Percentiles rank a stretch among this genome's conserved stretches.
phyloP scores from a whole-genome alignment of 2,888 invertebrate species.

The Andrena chrysosceles region DNA sequence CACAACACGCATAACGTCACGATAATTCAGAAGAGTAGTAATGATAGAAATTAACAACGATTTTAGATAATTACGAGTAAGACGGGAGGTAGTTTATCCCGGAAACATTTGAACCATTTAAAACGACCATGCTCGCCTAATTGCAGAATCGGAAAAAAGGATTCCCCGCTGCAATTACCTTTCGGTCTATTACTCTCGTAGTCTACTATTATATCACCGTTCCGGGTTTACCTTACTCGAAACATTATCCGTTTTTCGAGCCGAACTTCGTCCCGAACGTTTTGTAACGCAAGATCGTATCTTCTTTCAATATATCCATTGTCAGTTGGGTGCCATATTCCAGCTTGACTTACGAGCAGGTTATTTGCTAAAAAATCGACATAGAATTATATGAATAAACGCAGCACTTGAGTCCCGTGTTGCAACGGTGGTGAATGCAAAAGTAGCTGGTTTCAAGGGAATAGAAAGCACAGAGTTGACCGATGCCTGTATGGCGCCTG shows the following conservation, averaged over 20 bases:
- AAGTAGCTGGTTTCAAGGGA: constrained; percentile 21
- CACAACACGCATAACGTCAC: neutral
- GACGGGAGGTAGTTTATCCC: neutral
- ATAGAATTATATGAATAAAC: neutral
- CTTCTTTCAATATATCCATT: neutral
- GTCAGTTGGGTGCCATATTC: neutral
- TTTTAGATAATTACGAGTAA: constrained; percentile 13
- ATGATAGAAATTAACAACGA: constrained; percentile 28
- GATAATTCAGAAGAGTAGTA: neutral
- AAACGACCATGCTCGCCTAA: neutral
- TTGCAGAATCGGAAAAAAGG: neutral
- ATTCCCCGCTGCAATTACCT: constrained; percentile 5
- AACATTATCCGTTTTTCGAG: neutral
- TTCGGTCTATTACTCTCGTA: neutral
- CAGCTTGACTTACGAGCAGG: neutral
- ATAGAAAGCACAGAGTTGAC: constrained; percentile 32
- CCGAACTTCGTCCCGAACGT: neutral
- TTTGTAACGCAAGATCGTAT: neutral
- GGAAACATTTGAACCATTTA: constrained; percentile 12
- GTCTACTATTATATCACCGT: constrained; percentile 12
- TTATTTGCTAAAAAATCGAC: neutral
- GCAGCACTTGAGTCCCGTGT: no score
- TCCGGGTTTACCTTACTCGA: constrained; percentile 4
- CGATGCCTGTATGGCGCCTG: constrained; percentile 41
- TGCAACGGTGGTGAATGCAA: neutral